Evolutionary conservation across 2,797 vertebrate species (phyloP), one percentile per base, ranked within the genome.

Genomic region (Girardinus metallicus): DNA sequence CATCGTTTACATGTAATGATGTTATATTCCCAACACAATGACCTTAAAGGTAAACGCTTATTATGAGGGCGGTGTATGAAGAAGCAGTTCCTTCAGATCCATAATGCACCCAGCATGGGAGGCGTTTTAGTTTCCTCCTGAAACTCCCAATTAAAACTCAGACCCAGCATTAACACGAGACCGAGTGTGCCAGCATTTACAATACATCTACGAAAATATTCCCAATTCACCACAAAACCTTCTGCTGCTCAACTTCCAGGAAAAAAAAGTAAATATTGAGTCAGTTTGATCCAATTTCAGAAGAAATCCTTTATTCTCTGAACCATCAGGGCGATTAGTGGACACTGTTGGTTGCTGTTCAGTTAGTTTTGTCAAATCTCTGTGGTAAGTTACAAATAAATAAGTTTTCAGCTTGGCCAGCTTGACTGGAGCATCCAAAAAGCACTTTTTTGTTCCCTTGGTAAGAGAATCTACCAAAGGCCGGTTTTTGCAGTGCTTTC

Each of bases 61-160:
- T 83, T 76, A 81, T 76, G 26, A 71, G 74, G 66, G 68, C 39
- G 57, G 75, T 43, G 72, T 44, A 76, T 73, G 81, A 75, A 57
- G 62, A 82, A 80, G 82, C 81, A 31, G 13, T n/a, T 46, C 62
- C 77, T 84, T 77, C 34, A 82, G 79, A 60, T 55, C 46, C 77
- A 13, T 73, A 74, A 80, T 76, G 55, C 73, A 68, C 71, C n/a
- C 82, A 70, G 80, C 66, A 34, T 57, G 79, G 83, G 74, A 53
- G 23, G 76, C 77, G 34, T 84, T 83, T 81, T 46, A 73, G 70
- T 53, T 74, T 84, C 62, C 73, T 78, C 70, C 80, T 72, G 72
- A 41, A 68, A 47, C 82, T 84, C 66, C 81, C 75, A 82, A 51
- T 66, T 64, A 44, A 9, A 1, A 55, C 53, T 44, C 16, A 46